Conservation (phyloP, 2,888 invertebrate genomes). For the Drosophila acutilabella region DNA sequence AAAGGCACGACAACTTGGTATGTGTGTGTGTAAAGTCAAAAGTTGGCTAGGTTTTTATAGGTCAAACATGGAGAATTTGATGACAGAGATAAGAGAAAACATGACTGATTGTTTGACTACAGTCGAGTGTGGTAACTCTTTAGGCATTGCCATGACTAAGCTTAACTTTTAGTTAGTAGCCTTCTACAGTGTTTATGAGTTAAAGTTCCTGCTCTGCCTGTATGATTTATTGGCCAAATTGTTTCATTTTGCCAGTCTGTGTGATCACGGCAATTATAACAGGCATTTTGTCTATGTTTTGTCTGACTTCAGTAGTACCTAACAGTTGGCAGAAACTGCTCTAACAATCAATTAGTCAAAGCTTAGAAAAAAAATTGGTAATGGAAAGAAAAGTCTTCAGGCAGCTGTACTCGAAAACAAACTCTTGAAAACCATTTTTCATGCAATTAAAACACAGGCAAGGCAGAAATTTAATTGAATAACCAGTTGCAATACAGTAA, state of each 20-base stretch:
- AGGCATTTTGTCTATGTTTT: slow-evolving; percentile 12
- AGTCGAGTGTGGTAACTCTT: neutral
- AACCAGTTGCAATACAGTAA: slow-evolving; percentile 52
- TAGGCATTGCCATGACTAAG: neutral
- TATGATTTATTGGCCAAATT: neutral
- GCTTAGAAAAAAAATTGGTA: neutral
- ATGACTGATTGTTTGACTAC: slow-evolving; percentile 43
- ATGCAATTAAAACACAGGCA: slow-evolving; percentile 68
- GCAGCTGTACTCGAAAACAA: slow-evolving; percentile 22
- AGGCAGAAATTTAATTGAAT: slow-evolving; percentile 72
- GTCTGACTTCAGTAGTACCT: slow-evolving; percentile 4
- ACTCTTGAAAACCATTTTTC: slow-evolving; percentile 60
- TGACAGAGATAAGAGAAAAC: slow-evolving; percentile 36
- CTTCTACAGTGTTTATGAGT: neutral
- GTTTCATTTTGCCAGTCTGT: neutral
- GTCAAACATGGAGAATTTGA: slow-evolving; percentile 56
- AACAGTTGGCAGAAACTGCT: slow-evolving; percentile 16
- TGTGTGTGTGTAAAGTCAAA: slow-evolving; percentile 54
- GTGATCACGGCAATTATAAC: slow-evolving; percentile 13
- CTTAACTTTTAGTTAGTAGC: neutral
- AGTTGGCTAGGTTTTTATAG: slow-evolving; percentile 60
- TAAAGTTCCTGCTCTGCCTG: neutral
- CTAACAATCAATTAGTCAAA: slow-evolving; percentile 55
- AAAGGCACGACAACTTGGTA: slow-evolving; percentile 60
- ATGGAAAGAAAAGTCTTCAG: neutral